Base-by-base conservation (phyloP, 2,797 vertebrate genomes). In the Pangasius mekongensis region DNA sequence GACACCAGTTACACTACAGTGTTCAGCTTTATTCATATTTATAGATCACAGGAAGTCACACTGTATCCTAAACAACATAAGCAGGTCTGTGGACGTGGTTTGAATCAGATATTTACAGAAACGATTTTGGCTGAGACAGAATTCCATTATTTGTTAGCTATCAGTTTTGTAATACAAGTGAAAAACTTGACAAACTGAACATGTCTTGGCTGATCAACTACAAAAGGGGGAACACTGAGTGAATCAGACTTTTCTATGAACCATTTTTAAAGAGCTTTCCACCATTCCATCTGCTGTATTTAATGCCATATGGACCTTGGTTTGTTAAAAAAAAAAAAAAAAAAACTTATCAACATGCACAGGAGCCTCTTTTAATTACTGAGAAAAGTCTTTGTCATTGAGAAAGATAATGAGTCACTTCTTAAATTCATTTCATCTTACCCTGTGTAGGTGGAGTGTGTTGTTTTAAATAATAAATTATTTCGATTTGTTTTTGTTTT, bases 331-430 rank as follows among this genome's bases (percentile, higher is more conserved):
- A n/a, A 3, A 1, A 36, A 36, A 36, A 36, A 36, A 36, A 36
- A 36, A 36, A 36, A 36, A 36, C 1, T 36, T 33, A 52, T 2
- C 30, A 33, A 67, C 16, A 39, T 39, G 67, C 22, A 73, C 64
- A 54, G 27, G 22, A 24, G 22, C 5, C 62, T 66, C 22, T 39
- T 14, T 82, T 83, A 30, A 39, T 66, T 66, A 30, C 11, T 11
- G 47, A 14, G 18, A 56, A 80, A 80, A 36, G 52, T 22, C 3
- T 60, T 71, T 82, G 69, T 33, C 22, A 54, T 39, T 60, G 24
- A 60, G 20, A 86, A n/a, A 76, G 71, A 62, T 76, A 49, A 74
- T 85, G 10, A 88, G 85, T 86, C 84, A 86, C 84, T 71, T 81
- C 47, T 60, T 60, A 47, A 73, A 82, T 74, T 56, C 16, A 64